Evolutionary conservation across 1,140 invertebrate species (phyloP).

Genomic region (Drosophila miranda): DNA sequence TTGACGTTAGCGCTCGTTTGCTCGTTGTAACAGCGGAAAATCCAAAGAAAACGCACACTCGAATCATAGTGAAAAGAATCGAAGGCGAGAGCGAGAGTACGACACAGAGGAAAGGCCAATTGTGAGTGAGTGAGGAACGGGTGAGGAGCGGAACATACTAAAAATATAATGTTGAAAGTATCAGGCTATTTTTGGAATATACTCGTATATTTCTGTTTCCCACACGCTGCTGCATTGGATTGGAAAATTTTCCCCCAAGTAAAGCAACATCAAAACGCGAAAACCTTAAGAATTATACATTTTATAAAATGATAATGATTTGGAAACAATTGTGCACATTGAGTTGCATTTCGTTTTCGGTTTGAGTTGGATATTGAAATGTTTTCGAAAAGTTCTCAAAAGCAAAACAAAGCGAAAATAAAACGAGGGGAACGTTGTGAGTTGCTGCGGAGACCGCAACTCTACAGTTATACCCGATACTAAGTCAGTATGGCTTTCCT

Average conservation of each 20-base stretch:
- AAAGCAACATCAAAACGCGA: conserved; percentile 23
- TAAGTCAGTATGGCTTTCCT: too few species aligned
- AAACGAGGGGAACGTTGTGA: too few species aligned
- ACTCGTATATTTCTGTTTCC: conserved; percentile 51
- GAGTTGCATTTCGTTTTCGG: conserved; percentile 37
- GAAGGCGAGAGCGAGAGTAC: conserved; percentile 34
- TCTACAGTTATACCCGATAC: too few species aligned
- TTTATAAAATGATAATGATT: conserved; percentile 31
- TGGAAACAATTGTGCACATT: conserved; percentile 28
- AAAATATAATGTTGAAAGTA: conserved; percentile 78
- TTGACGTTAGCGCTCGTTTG: conserved; percentile 48
- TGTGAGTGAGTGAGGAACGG: conserved; percentile 69
- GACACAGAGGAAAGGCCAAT: conserved; percentile 55
- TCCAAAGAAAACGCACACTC: conserved; percentile 45
- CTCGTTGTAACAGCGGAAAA: conserved; percentile 61
- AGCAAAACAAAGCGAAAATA: conserved; percentile 39
- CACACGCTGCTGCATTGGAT: conserved; percentile 47
- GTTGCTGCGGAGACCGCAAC: too few species aligned
- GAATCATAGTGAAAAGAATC: conserved; percentile 20
- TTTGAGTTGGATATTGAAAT: conserved; percentile 14
- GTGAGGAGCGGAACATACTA: conserved; percentile 49
- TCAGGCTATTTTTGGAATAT: conserved; percentile 77
- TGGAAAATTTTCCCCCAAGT: conserved; percentile 50
- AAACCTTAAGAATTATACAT: conserved; percentile 9
- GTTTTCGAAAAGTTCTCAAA: conserved; percentile 37